Conservation (phyloP, 2,113 vertebrate species). For the Sus scrofa region DNA sequence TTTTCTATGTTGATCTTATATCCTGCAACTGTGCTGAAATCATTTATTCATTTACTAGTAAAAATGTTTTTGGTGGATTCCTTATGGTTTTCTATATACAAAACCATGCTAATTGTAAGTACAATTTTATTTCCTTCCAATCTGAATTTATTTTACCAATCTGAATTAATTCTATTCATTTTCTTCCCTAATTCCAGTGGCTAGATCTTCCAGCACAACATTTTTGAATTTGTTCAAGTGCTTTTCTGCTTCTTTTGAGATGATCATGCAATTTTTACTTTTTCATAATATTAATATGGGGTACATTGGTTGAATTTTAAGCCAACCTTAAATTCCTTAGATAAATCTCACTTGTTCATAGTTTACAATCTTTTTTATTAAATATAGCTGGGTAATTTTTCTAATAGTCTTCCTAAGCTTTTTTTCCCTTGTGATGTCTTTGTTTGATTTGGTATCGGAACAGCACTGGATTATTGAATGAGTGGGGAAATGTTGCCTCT, state of each 20-base stretch:
- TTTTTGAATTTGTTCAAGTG: not conserved
- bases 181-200: not conserved
- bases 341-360: not conserved
- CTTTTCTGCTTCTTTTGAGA: not conserved
- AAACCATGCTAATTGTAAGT: not conserved
- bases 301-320: not conserved
- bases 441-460: too few relatives aligned
- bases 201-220: not conserved
- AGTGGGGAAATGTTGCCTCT: too few relatives aligned
- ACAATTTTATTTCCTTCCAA: not conserved
- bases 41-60: not conserved
- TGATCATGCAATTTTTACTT: not conserved
- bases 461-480: too few relatives aligned
- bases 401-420: too few relatives aligned
- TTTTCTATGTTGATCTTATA: not conserved
- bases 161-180: not conserved
- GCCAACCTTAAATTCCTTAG: not conserved
- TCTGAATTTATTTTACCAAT: too few relatives aligned
- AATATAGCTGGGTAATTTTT: not conserved
- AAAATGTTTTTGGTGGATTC: not conserved
- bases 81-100: not conserved
- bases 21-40: not conserved
- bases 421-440: too few relatives aligned
- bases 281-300: not conserved
- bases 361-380: not conserved